Conservation (phyloP, 2,797 vertebrate genomes). For the Molossus alvarezi region DNA sequence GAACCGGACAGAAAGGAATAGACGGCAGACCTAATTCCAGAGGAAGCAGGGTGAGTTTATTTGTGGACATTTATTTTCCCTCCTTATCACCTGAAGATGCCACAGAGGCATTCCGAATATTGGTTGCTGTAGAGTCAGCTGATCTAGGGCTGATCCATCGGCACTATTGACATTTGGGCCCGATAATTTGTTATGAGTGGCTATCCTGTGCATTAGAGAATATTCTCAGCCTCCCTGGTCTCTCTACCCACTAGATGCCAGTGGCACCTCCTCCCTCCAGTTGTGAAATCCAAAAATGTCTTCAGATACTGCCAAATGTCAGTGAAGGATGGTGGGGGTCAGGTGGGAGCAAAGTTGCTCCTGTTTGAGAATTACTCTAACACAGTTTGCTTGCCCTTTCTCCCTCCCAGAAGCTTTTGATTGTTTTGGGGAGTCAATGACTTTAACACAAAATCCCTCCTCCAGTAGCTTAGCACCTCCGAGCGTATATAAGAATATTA, state of each 20-base stretch:
- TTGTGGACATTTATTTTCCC: background rate
- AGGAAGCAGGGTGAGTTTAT: conserved; percentile 78
- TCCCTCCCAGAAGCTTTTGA: background rate
- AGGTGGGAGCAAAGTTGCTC: background rate
- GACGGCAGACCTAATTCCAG: conserved; percentile 61
- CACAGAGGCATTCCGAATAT: background rate
- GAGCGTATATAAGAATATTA: background rate
- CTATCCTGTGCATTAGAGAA: background rate
- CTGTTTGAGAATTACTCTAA: background rate
- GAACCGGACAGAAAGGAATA: conserved; percentile 64
- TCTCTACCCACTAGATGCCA: background rate
- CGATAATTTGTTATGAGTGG: background rate
- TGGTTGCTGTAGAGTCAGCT: background rate
- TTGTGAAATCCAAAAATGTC: background rate
- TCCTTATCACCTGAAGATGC: background rate
- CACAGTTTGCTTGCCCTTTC: background rate
- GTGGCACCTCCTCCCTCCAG: background rate
- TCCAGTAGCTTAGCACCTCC: background rate
- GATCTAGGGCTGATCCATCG: background rate
- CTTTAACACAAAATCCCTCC: background rate
- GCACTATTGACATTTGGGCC: background rate
- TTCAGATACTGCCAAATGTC: background rate
- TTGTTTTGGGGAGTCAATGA: background rate
- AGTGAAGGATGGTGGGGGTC: rapidly evolving
- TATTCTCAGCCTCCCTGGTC: background rate